Conservation (phyloP, 1,140 invertebrate genomes). For the Drosophila paulistorum region DNA sequence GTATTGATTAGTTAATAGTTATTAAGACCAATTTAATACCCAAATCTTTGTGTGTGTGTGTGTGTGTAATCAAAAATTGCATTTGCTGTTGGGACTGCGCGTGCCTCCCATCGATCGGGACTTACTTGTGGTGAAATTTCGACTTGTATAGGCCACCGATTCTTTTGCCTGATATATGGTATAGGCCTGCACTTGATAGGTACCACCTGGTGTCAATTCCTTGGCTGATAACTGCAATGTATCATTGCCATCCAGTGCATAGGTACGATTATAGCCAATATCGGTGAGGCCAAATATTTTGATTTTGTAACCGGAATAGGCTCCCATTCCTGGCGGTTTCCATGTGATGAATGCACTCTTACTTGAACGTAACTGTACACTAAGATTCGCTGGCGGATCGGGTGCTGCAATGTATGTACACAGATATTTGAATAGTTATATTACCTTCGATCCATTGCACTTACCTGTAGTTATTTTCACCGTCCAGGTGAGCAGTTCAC, state of each 20-base stretch:
- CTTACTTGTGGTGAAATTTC: slow-evolving; percentile 96
- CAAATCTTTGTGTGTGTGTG: background rate
- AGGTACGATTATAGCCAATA: slow-evolving; percentile 84
- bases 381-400: slow-evolving; percentile 93
- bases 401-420: slow-evolving; percentile 85
- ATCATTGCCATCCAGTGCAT: slow-evolving; percentile 87
- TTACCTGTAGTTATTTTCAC: slow-evolving; percentile 93
- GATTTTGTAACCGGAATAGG: slow-evolving; percentile 91
- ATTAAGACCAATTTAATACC: background rate
- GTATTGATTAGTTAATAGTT: background rate
- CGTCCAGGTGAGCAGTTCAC: slow-evolving; percentile 94
- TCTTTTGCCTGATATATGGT: slow-evolving; percentile 95
- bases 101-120: slow-evolving; percentile 57
- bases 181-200: slow-evolving; percentile 94
- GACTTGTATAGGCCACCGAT: slow-evolving; percentile 93
- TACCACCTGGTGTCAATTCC: slow-evolving; percentile 92
- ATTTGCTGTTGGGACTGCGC: slow-evolving; percentile 53
- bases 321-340: slow-evolving; percentile 91
- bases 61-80: slow-evolving; percentile 54
- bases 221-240: slow-evolving; percentile 88
- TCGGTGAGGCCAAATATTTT: slow-evolving; percentile 88
- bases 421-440: background rate
- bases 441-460: slow-evolving; percentile 20
- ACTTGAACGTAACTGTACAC: slow-evolving; percentile 90
- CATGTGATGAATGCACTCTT: slow-evolving; percentile 93